Evolutionary conservation across 2,797 vertebrate species (phyloP), one percentile per base, ranked within the genome.

Genomic region (Lates japonicus): DNA sequence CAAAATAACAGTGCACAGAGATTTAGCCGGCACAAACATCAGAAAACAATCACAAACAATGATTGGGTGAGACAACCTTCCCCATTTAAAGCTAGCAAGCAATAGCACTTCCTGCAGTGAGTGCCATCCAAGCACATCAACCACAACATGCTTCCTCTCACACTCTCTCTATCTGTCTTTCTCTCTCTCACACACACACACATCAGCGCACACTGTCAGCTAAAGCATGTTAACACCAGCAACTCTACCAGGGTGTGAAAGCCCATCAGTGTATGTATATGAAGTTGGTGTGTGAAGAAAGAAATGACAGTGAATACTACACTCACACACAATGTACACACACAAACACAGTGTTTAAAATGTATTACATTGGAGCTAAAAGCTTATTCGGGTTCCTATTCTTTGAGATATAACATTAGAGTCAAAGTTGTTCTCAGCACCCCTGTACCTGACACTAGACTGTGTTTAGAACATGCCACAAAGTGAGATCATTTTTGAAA

Each of bases 361-460:
- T 8, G 8, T 16, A 65, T 76, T 89, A 94, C 87, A 93, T 25
- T 46, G 77, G 74, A 80, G 91, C 87, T 95, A 94, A 95, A 94
- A 95, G 94, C 93, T 84, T 94, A 91, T 94, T 93, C 91, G 61
- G 76, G 90, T 94, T 82, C 78, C 70, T 51, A 9, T 69, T 91
- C 70, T 62, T 48, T 58, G 72, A 70, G 55, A 74, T 59, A 84
- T 65, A 68, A 83, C 78, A 78, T 74, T 58, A 31, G 69, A 80
- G 71, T 63, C 13, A 17, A n/a, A 60, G 54, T 48, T 85, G 80
- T 87, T 81, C 62, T 57, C 65, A 76, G 44, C 78, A 71, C 63
- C 33, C 25, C 59, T 70, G 74, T 58, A 69, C 60, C 49, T 82
- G 74, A 71, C 80, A 73, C 33, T 63, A 58, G 22, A 31, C 16